Conservation (phyloP, 2,113 vertebrate species). For the Diadophis punctatus region DNA sequence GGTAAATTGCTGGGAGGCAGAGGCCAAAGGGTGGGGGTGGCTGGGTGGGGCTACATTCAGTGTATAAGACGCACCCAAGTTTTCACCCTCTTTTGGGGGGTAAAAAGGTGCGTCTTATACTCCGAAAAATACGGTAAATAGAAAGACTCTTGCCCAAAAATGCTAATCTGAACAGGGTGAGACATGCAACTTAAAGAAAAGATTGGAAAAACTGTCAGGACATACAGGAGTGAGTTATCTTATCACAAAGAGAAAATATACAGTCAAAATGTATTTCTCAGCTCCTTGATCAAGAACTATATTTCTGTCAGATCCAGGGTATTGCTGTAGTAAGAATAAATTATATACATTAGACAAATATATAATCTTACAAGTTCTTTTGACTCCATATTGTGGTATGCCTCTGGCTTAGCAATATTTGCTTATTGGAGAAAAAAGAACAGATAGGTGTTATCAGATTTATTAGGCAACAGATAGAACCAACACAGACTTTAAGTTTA, state of each 20-base stretch:
- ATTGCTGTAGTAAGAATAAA: neutral
- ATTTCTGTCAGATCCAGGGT: slow-evolving; percentile 9
- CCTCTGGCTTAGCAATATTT: neutral
- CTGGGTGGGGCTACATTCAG: too few relatives aligned
- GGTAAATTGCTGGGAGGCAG: too few relatives aligned
- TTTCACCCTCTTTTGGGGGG: too few relatives aligned
- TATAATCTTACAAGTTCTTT: accelerated
- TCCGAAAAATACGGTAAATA: too few relatives aligned
- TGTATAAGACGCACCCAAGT: too few relatives aligned
- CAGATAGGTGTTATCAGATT: neutral
- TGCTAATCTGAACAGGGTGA: neutral
- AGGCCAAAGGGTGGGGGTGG: too few relatives aligned
- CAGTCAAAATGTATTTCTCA: slow-evolving; percentile 12
- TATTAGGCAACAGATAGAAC: neutral
- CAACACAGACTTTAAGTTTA: neutral
- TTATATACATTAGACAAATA: neutral
- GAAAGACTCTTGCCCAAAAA: neutral
- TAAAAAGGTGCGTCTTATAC: too few relatives aligned
- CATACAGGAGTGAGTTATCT: neutral
- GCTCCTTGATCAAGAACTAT: slow-evolving; percentile 17
- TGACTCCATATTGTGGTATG: neutral
- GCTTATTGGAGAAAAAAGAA: neutral
- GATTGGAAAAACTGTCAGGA: neutral
- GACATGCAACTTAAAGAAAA: neutral
- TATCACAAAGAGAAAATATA: slow-evolving; percentile 14